Base-by-base conservation (phyloP, 2,888 invertebrate genomes). In the Eutolmus rufibarbis region DNA sequence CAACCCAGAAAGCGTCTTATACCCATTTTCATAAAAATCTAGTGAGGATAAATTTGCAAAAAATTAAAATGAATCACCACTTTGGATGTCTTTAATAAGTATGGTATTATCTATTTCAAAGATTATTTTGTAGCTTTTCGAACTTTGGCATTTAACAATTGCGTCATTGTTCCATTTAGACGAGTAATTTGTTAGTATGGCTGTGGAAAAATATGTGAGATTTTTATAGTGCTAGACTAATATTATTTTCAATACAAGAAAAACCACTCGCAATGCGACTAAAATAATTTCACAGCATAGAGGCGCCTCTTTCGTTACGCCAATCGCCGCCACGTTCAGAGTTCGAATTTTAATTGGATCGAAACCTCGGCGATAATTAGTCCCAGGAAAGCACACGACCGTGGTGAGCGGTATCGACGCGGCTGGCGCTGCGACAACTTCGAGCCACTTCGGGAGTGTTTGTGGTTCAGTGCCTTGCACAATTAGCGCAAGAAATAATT, bases 401-500 rank as follows among this genome's bases (percentile, higher is more conserved):
- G n/a, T 51, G 43, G 14, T n/a, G n/a, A 28, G 14, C 28, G 46
- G 43, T 81, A 81, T 82, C 57, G 16, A n/a, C 19, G 5, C 66
- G 66, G 23, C n/a, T 31, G 34, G 23, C 37, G 37, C 2, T 57
- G 82, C 14, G 57, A 66, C 51, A 51, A 37, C 34, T 66, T 57
- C 12, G 37, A 66, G 37, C 37, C 37, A 34, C 66, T 9, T 4
- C 12, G 8, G 66, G 66, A 28, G 66, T 57, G 82, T 57, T 82
- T 57, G 57, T 14, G 19, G 57, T 37, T 28, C 57, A 82, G 82
- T 82, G 51, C 37, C 37, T 82, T 57, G 14, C 2, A 82, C 57
- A 82, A 82, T 82, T 66, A 37, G 40, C 19, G 40, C 57, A 82
- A 82, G n/a, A 82, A 82, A 82, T 82, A 82, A 82, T 82, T 82